Base-by-base conservation (phyloP, 2,888 invertebrate species). In the Mamestra brassicae region DNA sequence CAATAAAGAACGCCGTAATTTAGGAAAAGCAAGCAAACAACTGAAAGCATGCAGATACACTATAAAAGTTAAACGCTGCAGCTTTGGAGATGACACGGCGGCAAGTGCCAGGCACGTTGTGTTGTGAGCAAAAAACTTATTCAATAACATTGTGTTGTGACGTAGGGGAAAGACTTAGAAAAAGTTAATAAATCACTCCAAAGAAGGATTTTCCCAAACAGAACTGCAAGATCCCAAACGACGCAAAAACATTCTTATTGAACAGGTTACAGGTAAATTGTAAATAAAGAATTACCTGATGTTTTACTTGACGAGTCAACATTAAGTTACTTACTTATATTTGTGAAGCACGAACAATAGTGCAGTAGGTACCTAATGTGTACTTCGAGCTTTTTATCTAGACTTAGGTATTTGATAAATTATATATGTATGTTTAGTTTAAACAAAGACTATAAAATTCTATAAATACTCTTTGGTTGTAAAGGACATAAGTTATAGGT, bases 11-110 rank as follows among this genome's bases (percentile, higher is more conserved):
- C 65, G 68, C 61, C 38, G 45, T 82, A 85, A 79, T 79, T 71
- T 74, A 63, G 57, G 61, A 72, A 72, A 71, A 71, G 61, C 60
- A 77, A 74, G 57, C 83, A 78, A 82, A 73, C 58, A 74, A 38
- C 11, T 58, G 26, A 60, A 52, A 65, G 57, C 45, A 55, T 64
- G 71, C 58, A 72, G 60, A 66, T 4, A 67, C 71, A 64, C 45
- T 52, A 47, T 79, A 70, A 74, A 82, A 74, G 45, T 71, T 71
- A 52, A 26, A 55, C 7, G 45, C 13, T 0, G 50, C 13, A 63
- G 76, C 50, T 58, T 66, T n/a, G 10, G n/a, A 54, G 42, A 78
- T 50, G 79, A 42, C 50, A 47, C 47, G 38, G 7, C 47, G 11
- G n/a, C 10, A 4, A 15, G 36, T 36, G 34, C 13, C 15, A 47